Evolutionary conservation across 2,797 vertebrate genomes (phyloP).

Genomic region (Danio kyathit): DNA sequence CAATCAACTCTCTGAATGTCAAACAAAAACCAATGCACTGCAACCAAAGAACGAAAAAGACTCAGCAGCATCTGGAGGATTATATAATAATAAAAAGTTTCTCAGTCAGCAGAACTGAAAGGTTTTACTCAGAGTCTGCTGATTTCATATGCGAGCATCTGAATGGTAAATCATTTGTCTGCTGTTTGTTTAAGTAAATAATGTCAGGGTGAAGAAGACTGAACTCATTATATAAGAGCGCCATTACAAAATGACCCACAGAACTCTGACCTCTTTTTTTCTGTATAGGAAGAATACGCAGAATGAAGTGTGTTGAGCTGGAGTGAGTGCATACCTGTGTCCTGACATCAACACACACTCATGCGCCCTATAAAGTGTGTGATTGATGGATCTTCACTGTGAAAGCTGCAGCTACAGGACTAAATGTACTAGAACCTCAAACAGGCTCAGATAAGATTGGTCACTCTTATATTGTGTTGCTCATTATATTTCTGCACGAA

Average conservation of each 20-base stretch:
- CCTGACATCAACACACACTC: constrained; percentile 26
- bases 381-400: constrained; percentile 14
- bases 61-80: not conserved
- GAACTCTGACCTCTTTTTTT: not conserved
- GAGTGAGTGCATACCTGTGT: constrained; percentile 1
- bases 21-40: not conserved
- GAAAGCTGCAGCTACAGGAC: not conserved
- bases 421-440: not conserved
- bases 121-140: not conserved
- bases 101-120: not conserved
- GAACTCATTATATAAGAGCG: constrained; percentile 19
- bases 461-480: not conserved
- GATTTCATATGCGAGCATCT: not conserved
- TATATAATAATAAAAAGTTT: not conserved
- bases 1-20: not conserved
- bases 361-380: not conserved
- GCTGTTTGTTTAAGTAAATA: constrained; percentile 17
- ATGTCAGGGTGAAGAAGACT: not conserved
- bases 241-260: not conserved
- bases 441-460: not conserved
- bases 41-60: not conserved
- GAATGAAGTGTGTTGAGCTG: not conserved
- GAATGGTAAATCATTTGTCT: not conserved
- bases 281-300: not conserved
- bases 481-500: not conserved